A percentile compares a stretch with the other conserved stretches of the same genome.
Evolutionary conservation across 2,113 vertebrate species (phyloP).

Genomic region (Plotosus lineatus): DNA sequence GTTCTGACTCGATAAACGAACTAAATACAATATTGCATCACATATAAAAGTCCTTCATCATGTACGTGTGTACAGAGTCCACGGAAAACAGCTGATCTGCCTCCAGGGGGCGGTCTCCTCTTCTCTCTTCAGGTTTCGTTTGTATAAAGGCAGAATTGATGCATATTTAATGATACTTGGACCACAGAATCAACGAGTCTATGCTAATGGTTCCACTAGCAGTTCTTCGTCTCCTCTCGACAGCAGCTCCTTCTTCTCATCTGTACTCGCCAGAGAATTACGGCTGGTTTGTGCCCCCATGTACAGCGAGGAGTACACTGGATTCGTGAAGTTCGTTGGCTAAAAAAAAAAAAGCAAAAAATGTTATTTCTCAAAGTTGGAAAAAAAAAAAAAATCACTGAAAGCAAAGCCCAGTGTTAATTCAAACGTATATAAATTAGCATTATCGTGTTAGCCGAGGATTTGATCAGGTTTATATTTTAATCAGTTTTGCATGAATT

Average conservation of each 20-base stretch:
- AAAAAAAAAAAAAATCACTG: background rate
- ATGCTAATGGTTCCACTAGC: slow-evolving; percentile 86
- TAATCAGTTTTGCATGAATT: background rate
- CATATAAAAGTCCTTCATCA: slow-evolving; percentile 99
- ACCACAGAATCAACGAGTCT: slow-evolving; percentile 61
- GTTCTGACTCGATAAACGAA: slow-evolving; percentile 72
- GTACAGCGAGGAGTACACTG: slow-evolving; percentile 94
- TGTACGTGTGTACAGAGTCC: slow-evolving; percentile 96
- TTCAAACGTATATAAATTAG: background rate
- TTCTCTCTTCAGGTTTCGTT: slow-evolving; percentile 57
- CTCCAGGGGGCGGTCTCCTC: slow-evolving; percentile 49
- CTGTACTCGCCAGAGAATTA: slow-evolving; percentile 94
- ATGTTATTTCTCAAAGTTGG: background rate
- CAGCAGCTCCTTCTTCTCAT: slow-evolving; percentile 94
- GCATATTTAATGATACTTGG: slow-evolving; percentile 58
- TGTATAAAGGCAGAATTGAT: slow-evolving; percentile 69
- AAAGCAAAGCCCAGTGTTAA: background rate
- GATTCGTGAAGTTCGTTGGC: slow-evolving; percentile 98
- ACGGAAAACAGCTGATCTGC: slow-evolving; percentile 67
- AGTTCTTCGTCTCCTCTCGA: slow-evolving; percentile 86
- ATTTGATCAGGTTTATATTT: background rate
- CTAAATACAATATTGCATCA: slow-evolving; percentile 96
- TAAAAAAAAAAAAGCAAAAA: slow-evolving; percentile 55
- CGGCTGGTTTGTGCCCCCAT: slow-evolving; percentile 94
- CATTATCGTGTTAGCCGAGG: background rate